These are phyloP conservation scores for Danio kyathit DNA, from an alignment of 2,797 vertebrate species.

Conservation along the genomic window DNA sequence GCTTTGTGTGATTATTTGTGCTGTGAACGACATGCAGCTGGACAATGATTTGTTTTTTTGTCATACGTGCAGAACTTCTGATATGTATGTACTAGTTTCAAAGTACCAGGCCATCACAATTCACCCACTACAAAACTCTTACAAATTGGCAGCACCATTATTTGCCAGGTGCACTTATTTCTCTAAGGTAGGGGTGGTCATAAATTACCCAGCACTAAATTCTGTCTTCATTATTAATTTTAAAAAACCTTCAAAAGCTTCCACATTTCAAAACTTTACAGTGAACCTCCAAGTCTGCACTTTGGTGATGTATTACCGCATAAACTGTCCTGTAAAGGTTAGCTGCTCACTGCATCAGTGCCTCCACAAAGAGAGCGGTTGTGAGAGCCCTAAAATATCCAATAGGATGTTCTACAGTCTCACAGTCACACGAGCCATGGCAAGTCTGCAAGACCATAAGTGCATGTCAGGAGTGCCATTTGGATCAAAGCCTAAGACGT, in stretches of 20 bases:
- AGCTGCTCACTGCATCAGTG: not conserved
- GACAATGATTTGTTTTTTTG: too few species aligned
- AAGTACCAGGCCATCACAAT: not conserved
- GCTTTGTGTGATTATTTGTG: too few species aligned
- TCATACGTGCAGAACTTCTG: too few species aligned
- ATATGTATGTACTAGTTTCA: too few species aligned
- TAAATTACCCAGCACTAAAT: too few species aligned
- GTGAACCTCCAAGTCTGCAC: not conserved
- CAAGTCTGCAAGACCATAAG: constrained; percentile 13
- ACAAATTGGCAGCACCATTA: not conserved
- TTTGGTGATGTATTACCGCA: not conserved
- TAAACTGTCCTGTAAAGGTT: not conserved
- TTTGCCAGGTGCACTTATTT: too few species aligned
- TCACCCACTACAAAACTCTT: not conserved
- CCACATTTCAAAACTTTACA: not conserved
- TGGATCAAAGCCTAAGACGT: constrained; percentile 14
- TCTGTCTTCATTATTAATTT: not conserved
- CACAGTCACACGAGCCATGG: constrained; percentile 24
- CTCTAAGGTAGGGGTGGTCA: too few species aligned
- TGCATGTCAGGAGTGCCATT: constrained; percentile 17
- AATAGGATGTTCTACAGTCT: constrained; percentile 1
- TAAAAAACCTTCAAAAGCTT: constrained; percentile 2
- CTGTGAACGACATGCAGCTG: too few species aligned
- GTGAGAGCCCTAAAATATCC: not conserved
- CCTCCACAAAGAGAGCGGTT: constrained; percentile 14